Evolutionary conservation across 1,140 invertebrate species (phyloP).

Genomic region (Zaprionus inermis): DNA sequence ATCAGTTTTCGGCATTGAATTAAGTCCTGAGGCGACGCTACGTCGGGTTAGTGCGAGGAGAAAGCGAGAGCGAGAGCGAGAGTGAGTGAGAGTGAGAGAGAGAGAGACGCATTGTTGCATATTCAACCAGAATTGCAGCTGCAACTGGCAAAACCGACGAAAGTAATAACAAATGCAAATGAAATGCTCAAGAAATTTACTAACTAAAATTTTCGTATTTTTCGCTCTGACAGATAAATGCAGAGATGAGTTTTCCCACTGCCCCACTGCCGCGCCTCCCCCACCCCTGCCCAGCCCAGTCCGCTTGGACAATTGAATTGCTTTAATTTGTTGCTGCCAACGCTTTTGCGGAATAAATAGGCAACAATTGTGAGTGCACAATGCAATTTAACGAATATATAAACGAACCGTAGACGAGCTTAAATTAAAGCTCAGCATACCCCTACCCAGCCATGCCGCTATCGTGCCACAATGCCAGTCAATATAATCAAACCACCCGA

Average conservation of each 20-base stretch:
- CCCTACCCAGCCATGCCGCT: neutral
- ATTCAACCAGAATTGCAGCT: constrained; percentile 72
- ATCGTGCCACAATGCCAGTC: constrained; percentile 39
- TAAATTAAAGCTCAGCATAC: constrained; percentile 50
- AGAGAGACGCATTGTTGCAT: constrained; percentile 58
- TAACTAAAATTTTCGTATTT: constrained; percentile 61
- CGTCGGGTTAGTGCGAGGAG: neutral
- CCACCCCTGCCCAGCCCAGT: neutral
- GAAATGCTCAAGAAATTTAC: constrained; percentile 75
- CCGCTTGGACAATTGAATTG: constrained; percentile 63
- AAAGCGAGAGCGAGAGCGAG: neutral
- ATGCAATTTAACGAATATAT: constrained; percentile 36
- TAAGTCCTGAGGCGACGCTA: constrained; percentile 31
- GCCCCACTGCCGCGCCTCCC: neutral
- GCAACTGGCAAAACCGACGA: constrained; percentile 55
- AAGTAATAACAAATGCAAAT: constrained; percentile 82
- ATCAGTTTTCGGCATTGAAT: constrained; percentile 63
- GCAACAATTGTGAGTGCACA: constrained; percentile 40
- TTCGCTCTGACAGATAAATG: constrained; percentile 51
- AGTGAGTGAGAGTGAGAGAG: no score
- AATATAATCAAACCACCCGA: constrained; percentile 76
- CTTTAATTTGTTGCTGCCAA: constrained; percentile 67
- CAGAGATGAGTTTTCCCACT: constrained; percentile 62
- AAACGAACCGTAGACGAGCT: constrained; percentile 14
- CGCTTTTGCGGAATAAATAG: constrained; percentile 34